Percentiles rank a stretch among this genome's conserved stretches.
Evolutionary conservation across 2,888 invertebrate genomes (phyloP).

Genomic region (Nezara viridula): DNA sequence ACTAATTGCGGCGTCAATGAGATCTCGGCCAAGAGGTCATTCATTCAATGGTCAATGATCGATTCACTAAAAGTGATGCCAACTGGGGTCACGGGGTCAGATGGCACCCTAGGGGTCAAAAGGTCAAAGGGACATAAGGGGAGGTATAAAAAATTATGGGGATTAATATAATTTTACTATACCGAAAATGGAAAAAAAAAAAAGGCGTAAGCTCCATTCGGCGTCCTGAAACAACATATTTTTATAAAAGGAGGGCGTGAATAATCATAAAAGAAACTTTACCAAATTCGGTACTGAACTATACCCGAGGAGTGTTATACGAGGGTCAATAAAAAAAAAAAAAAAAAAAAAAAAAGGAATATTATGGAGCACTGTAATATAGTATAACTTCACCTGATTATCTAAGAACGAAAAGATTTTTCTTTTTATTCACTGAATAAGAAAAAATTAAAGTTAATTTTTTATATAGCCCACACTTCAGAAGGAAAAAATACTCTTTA

Average conservation of each 20-base stretch:
- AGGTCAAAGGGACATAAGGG: constrained; percentile 32
- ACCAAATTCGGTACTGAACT: too few relatives aligned
- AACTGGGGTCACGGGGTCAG: constrained; percentile 25
- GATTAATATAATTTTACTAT: background rate
- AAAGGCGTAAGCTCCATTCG: background rate
- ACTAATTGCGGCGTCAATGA: background rate
- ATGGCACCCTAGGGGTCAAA: background rate
- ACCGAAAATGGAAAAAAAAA: background rate
- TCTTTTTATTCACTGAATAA: too few relatives aligned
- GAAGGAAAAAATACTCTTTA: too few relatives aligned
- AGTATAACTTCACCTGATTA: too few relatives aligned
- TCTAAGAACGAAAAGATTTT: too few relatives aligned
- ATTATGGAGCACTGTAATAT: too few relatives aligned
- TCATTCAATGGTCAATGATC: background rate
- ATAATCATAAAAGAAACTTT: background rate
- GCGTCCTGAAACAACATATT: background rate
- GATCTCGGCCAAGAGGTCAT: background rate
- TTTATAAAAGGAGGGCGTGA: background rate
- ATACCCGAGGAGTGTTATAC: too few relatives aligned
- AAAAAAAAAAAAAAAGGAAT: too few relatives aligned
- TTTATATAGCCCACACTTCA: too few relatives aligned
- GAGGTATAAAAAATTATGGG: background rate
- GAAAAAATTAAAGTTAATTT: too few relatives aligned
- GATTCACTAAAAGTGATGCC: background rate
- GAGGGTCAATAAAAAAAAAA: too few relatives aligned